These are phyloP conservation scores for Sceloporus tristichus DNA, from an alignment of 2,113 vertebrate genomes.

Conservation along the genomic window DNA sequence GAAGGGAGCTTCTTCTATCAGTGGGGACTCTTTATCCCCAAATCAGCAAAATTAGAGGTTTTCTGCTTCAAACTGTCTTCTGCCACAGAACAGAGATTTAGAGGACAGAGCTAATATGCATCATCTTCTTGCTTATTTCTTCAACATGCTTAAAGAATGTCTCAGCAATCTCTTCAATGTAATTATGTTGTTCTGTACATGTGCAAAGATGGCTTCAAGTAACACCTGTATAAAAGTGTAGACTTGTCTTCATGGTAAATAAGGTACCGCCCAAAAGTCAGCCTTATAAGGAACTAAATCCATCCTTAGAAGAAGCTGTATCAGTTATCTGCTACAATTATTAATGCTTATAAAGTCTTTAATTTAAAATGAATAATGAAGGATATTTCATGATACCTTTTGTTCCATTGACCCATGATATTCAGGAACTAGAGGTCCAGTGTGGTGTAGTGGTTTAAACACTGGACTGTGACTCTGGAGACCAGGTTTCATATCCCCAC, in stretches of 20 bases:
- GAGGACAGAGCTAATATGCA: too few species aligned
- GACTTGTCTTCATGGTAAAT: not conserved
- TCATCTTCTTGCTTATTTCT: too few species aligned
- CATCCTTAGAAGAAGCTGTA: not conserved
- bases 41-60: too few species aligned
- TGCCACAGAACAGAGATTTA: too few species aligned
- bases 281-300: not conserved
- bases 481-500: too few species aligned
- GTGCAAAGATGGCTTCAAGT: not conserved
- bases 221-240: not conserved
- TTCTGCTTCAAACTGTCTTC: too few species aligned
- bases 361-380: not conserved
- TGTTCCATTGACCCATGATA: not conserved
- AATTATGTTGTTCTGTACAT: not conserved
- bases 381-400: not conserved
- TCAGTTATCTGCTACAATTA: too few species aligned
- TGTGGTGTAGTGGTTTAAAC: too few species aligned
- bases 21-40: too few species aligned
- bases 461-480: too few species aligned
- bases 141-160: not conserved
- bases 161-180: not conserved
- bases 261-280: not conserved
- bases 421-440: not conserved
- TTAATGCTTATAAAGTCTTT: not conserved
- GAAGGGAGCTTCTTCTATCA: too few species aligned